phyloP scores from a whole-genome alignment of 2,113 vertebrate genomes.

The Numida meleagris region DNA sequence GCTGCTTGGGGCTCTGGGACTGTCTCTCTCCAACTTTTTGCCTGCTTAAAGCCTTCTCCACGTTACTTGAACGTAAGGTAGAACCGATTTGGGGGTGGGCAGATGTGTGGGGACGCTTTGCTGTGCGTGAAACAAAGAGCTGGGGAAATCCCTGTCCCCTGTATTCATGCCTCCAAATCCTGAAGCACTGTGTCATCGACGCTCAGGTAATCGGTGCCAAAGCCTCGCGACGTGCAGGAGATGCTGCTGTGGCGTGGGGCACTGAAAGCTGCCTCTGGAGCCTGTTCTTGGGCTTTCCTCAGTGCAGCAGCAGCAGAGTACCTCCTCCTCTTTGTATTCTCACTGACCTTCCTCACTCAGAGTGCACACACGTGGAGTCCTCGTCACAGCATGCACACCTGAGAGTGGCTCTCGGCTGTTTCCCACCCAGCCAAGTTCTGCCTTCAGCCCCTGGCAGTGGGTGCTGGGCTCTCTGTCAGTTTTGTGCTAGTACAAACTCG shows the following conservation, averaged over 20 bases:
- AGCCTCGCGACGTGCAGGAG: neutral
- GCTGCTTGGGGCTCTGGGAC: neutral
- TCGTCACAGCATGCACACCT: neutral
- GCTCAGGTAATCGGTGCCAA: fast-evolving
- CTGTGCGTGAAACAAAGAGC: neutral
- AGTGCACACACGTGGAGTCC: too few species aligned
- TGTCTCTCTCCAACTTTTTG: neutral
- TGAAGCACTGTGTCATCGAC: neutral
- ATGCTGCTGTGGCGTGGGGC: neutral
- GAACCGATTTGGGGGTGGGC: neutral
- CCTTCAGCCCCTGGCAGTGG: neutral
- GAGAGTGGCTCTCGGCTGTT: neutral
- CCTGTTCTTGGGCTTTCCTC: too few species aligned
- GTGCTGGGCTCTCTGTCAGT: neutral
- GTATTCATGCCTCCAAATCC: neutral
- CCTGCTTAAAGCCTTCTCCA: fast-evolving
- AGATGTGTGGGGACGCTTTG: neutral
- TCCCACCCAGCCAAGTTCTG: neutral
- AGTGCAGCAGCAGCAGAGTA: too few species aligned
- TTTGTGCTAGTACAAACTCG: too few species aligned
- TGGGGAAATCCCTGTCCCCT: neutral
- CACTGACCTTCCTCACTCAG: neutral
- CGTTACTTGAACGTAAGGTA: too few species aligned
- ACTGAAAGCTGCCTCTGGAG: neutral
- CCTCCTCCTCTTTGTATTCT: neutral